Base-by-base conservation (phyloP, 1,140 invertebrate species). In the Mylabris phalerata region DNA sequence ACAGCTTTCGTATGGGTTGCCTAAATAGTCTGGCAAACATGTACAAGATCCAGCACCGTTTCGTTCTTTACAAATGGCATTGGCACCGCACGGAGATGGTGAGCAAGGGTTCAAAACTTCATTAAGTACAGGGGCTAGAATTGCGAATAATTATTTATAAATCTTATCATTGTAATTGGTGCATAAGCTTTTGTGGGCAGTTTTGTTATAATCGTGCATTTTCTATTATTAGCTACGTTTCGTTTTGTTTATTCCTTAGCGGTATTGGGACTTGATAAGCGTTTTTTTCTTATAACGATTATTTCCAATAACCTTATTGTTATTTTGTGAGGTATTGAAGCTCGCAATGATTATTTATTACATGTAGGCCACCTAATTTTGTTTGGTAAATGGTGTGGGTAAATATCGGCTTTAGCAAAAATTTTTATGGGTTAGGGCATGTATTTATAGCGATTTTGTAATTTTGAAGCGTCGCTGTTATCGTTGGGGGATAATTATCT, bases 41-140 rank as follows among this genome's bases (percentile, higher is more conserved):
- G 86, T 84, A 70, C 90, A 93, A 13, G 90, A 84, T 27, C 88
- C 89, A 64, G 90, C 87, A 25, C 81, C 84, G 64, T 88, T 84
- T 13, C 84, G 73, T 48, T 80, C 81, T 46, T 84, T 79, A 67
- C 90, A 93, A 58, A 87, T 78, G 67, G 88, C 90, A 67, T 92
- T 89, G 0, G 85, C 83, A 54, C 89, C 89, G 68, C 89, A 93
- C 9, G 90, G 90, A 1, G 88, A 88, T 19, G 87, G 87, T 60
- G 81, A 74, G 69, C 90, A 93, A 10, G 89, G 87, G 70, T 89
- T 80, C 61, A 76, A 78, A n/a, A 73, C 25, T 73, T 78, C 76
- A 70, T 75, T 60, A 66, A 59, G n/a, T 63, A 44, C n/a, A 70
- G 44, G 42, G 38, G 45, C 51, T 54, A 42, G 45, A 54, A 54